These are phyloP conservation scores for Pogona vitticeps DNA, from an alignment of 2,113 vertebrate genomes.

Conservation along the genomic window DNA sequence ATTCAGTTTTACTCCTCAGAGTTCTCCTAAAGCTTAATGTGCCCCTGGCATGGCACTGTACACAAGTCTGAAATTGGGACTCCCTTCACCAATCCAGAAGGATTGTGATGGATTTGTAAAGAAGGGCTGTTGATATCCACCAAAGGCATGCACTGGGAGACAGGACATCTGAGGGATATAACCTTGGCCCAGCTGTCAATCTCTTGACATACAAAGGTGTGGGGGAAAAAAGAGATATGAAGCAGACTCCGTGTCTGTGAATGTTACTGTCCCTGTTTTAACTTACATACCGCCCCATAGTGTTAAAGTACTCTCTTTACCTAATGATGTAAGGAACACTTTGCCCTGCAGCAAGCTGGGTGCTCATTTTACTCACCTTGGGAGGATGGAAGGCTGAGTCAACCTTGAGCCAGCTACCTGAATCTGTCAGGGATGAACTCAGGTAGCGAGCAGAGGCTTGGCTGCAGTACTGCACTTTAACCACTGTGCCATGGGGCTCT, in stretches of 20 bases:
- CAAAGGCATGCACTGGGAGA: slow-evolving; percentile 71
- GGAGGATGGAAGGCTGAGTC: no score
- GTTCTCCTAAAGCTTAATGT: slow-evolving; percentile 67
- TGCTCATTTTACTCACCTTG: no score
- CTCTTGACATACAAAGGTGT: slow-evolving; percentile 62
- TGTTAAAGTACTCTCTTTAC: no score
- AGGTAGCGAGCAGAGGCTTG: no score
- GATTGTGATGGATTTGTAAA: slow-evolving; percentile 60
- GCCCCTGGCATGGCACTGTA: slow-evolving; percentile 66
- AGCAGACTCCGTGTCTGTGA: not conserved
- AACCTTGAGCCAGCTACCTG: no score
- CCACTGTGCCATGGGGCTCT: no score
- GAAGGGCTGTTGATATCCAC: slow-evolving; percentile 73
- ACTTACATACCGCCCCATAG: no score
- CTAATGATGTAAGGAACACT: no score
- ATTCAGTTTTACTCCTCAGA: slow-evolving; percentile 25
- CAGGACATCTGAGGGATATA: slow-evolving; percentile 60
- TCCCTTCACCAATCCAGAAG: slow-evolving; percentile 42
- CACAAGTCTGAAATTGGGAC: slow-evolving; percentile 55
- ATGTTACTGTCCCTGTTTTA: no score
- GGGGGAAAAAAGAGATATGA: slow-evolving; percentile 30
- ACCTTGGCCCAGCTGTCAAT: slow-evolving; percentile 67
- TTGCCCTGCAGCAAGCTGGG: no score
- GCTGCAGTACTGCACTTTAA: no score
- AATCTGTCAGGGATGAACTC: no score